phyloP scores from a whole-genome alignment of 2,113 vertebrate species.

The Turnix velox region DNA sequence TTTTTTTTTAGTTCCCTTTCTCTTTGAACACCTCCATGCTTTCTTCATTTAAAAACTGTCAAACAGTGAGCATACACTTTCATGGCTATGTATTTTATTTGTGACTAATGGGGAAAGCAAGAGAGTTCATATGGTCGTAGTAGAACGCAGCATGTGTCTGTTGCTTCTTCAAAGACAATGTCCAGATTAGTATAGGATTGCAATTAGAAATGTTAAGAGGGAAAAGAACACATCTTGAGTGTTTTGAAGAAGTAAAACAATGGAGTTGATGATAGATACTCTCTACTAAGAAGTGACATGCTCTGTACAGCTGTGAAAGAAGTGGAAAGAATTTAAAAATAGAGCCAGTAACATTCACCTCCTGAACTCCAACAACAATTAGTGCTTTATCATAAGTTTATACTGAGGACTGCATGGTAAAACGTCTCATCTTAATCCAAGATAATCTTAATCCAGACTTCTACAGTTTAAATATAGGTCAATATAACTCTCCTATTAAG shows the following conservation, averaged over 20 bases:
- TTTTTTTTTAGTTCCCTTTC: not conserved
- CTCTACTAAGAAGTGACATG: not conserved
- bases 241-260: not conserved
- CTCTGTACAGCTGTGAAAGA: not conserved
- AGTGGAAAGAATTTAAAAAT: not conserved
- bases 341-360: not conserved
- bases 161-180: not conserved
- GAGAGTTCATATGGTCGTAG: not conserved
- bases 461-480: not conserved
- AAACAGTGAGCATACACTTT: not conserved
- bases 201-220: not conserved
- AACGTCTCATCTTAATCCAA: not conserved
- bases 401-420: not conserved
- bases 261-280: not conserved
- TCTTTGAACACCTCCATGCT: not conserved
- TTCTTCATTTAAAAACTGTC: not conserved
- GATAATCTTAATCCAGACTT: not conserved
- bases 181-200: not conserved
- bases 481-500: not conserved
- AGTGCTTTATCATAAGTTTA: not conserved
- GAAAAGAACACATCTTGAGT: not conserved
- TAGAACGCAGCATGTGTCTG: not conserved
- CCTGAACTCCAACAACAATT: not conserved
- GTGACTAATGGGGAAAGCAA: not conserved
- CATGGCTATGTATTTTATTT: not conserved